These are phyloP conservation scores for Macrotis lagotis DNA, from an alignment of 2,113 vertebrate genomes.

Conservation along the genomic window DNA sequence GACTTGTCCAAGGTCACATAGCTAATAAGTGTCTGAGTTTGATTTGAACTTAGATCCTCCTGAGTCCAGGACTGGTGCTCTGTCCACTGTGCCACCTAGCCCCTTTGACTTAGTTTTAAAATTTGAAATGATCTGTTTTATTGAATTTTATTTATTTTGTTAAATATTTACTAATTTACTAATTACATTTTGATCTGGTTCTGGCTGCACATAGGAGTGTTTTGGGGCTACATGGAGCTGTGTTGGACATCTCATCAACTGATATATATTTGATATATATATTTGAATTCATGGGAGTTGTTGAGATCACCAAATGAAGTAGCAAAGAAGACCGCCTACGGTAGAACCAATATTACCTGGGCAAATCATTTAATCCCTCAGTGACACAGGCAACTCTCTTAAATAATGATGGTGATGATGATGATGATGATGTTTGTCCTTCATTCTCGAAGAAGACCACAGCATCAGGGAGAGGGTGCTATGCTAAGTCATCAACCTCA, in stretches of 20 bases:
- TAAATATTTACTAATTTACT: background rate
- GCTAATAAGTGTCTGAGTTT: background rate
- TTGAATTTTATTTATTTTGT: background rate
- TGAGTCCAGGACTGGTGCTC: background rate
- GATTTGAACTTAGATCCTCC: background rate
- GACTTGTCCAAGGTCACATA: background rate
- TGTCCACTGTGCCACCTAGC: background rate
- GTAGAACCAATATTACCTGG: background rate
- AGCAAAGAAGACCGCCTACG: background rate
- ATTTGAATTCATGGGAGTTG: background rate
- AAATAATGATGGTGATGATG: too few relatives aligned
- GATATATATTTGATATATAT: too few relatives aligned
- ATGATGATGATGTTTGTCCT: too few relatives aligned
- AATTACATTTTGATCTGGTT: background rate
- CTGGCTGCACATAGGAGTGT: background rate
- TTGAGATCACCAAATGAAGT: background rate
- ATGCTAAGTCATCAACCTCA: too few relatives aligned
- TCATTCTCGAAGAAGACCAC: too few relatives aligned
- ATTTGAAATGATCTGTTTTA: background rate
- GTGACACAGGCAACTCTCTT: background rate
- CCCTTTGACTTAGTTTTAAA: background rate
- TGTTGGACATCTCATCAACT: background rate
- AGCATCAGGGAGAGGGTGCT: too few relatives aligned
- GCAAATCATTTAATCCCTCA: background rate
- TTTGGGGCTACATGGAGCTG: background rate